Conservation (phyloP, 2,113 vertebrate species). For the Motacilla alba region DNA sequence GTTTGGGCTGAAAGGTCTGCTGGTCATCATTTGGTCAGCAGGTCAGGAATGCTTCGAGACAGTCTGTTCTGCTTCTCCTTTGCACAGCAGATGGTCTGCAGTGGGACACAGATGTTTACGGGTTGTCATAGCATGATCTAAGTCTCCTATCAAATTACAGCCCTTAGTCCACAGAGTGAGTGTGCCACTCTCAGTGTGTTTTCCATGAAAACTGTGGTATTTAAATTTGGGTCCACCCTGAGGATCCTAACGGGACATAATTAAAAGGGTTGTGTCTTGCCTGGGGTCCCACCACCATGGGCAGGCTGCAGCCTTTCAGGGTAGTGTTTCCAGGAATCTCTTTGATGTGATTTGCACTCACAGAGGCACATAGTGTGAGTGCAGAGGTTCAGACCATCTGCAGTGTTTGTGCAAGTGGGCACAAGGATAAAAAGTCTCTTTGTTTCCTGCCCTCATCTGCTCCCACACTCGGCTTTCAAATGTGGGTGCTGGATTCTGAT, state of each 20-base stretch:
- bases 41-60: neutral
- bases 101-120: neutral
- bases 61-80: neutral
- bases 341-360: conserved; percentile 29
- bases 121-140: fast-evolving
- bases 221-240: neutral
- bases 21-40: neutral
- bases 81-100: neutral
- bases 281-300: neutral
- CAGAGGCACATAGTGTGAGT: neutral
- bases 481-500: conserved; percentile 2
- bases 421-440: neutral
- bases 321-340: neutral
- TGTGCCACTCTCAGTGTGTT: neutral
- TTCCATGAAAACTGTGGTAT: neutral
- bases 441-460: neutral
- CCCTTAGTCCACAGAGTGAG: neutral
- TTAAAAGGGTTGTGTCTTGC: neutral
- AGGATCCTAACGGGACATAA: neutral
- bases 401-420: neutral
- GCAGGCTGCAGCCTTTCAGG: neutral
- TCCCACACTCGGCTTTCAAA: conserved; percentile 8
- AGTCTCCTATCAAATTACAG: neutral
- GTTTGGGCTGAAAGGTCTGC: neutral
- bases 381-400: neutral